These are phyloP conservation scores for Chromoteleia sp. DNA, from an alignment of 2,888 invertebrate genomes.

Conservation along the genomic window DNA sequence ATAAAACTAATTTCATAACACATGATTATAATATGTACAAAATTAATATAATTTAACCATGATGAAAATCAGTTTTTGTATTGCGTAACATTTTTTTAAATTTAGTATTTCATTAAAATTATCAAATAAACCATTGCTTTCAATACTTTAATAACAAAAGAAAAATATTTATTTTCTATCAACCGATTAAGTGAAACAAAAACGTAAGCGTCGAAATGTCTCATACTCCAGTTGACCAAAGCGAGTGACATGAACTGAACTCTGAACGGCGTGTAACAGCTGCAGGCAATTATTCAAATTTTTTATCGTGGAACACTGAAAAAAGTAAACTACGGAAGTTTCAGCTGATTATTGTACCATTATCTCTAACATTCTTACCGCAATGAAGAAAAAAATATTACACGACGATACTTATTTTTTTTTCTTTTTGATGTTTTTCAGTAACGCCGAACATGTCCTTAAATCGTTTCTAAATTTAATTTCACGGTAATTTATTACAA, in stretches of 20 bases:
- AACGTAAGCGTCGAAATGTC: background rate
- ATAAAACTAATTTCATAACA: too few relatives aligned
- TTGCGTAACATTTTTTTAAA: too few relatives aligned
- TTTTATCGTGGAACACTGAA: conserved; percentile 20
- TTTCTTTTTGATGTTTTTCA: conserved; percentile 16
- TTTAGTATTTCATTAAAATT: too few relatives aligned
- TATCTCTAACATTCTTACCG: conserved; percentile 12
- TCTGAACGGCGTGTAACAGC: conserved; percentile 27
- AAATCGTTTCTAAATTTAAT: conserved; percentile 17
- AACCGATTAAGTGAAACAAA: too few relatives aligned
- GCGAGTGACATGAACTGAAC: conserved; percentile 17
- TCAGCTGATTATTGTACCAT: conserved; percentile 23
- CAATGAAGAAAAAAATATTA: background rate
- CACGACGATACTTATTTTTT: background rate
- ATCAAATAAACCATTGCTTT: too few relatives aligned
- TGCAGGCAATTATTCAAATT: conserved; percentile 53
- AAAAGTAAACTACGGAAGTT: conserved; percentile 43
- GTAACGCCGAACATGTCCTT: conserved; percentile 1
- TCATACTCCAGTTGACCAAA: conserved; percentile 11
- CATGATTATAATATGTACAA: too few relatives aligned
- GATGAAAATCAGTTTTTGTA: too few relatives aligned
- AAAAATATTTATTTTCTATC: too few relatives aligned
- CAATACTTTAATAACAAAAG: too few relatives aligned
- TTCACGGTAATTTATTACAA: conserved; percentile 35
- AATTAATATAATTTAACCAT: too few relatives aligned